Percentiles rank a stretch among this genome's conserved stretches.
These are phyloP conservation scores for Dicrostonyx torquatus DNA, from an alignment of 2,797 vertebrate genomes.

Conservation along the genomic window DNA sequence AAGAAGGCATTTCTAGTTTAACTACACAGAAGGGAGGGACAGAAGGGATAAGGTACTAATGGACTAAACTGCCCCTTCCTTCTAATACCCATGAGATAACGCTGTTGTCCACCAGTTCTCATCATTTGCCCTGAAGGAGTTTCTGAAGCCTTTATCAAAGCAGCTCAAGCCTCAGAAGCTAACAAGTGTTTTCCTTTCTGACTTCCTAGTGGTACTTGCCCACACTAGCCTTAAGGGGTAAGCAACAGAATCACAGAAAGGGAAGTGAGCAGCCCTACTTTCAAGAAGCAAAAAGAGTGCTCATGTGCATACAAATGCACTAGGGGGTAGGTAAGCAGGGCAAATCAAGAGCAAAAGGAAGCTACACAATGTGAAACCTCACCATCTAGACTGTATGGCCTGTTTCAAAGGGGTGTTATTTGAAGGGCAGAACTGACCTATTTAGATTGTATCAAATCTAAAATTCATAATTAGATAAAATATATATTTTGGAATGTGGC, in stretches of 20 bases:
- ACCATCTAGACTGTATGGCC: background rate
- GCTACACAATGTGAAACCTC: conserved; percentile 8
- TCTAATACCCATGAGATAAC: conserved; percentile 51
- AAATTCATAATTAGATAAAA: conserved; percentile 59
- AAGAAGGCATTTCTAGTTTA: conserved; percentile 60
- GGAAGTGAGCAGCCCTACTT: conserved; percentile 27
- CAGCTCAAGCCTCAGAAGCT: conserved; percentile 54
- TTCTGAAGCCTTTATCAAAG: conserved; percentile 72
- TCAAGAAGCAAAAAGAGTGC: background rate
- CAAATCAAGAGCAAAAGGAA: conserved; percentile 47
- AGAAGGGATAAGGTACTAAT: conserved; percentile 57
- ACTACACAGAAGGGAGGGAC: conserved; percentile 54
- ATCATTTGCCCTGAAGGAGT: conserved; percentile 24
- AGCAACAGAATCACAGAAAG: conserved; percentile 45
- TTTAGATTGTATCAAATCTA: conserved; percentile 37
- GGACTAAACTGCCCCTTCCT: conserved; percentile 51
- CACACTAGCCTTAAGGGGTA: background rate
- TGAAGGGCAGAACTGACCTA: conserved; percentile 23
- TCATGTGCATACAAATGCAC: background rate
- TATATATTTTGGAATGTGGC: conserved; percentile 31
- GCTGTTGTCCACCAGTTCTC: conserved; percentile 53
- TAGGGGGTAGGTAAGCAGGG: conserved; percentile 9
- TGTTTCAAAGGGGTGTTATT: background rate
- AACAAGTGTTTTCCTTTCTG: conserved; percentile 61
- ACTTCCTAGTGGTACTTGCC: conserved; percentile 30